Evolutionary conservation across 2,888 invertebrate genomes (phyloP).

Genomic region (Brassicogethes aeneus): DNA sequence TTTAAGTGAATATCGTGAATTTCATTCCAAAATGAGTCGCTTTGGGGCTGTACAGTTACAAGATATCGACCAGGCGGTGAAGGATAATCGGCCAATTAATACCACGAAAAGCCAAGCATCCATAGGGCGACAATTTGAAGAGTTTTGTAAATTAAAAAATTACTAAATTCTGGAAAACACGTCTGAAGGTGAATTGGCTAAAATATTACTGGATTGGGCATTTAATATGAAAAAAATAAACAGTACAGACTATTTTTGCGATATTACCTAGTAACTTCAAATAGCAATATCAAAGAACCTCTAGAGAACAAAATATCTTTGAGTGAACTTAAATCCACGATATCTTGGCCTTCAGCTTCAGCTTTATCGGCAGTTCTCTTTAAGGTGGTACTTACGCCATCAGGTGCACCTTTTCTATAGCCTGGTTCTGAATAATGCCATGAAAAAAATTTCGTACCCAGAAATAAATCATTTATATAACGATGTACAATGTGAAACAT

Average conservation of each 20-base stretch:
- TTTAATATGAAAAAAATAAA: too few species aligned
- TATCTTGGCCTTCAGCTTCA: conserved; percentile 18
- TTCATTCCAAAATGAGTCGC: too few species aligned
- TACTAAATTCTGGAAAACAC: too few species aligned
- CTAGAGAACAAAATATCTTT: conserved; percentile 16
- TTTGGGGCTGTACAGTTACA: too few species aligned
- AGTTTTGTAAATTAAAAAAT: too few species aligned
- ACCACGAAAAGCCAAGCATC: too few species aligned
- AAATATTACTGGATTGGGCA: too few species aligned
- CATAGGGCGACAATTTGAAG: too few species aligned
- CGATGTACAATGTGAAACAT: conserved; percentile 14
- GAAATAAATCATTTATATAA: conserved; percentile 9
- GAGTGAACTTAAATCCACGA: conserved; percentile 17
- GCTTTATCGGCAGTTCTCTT: conserved; percentile 28
- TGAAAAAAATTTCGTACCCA: conserved; percentile 14
- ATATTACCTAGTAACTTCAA: conserved; percentile 5
- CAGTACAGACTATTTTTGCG: conserved; percentile 4
- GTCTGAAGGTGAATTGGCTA: too few species aligned
- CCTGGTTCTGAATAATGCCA: conserved; percentile 34
- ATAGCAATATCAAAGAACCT: conserved; percentile 8
- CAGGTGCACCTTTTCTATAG: conserved; percentile 32
- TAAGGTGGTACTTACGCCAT: conserved; percentile 31
- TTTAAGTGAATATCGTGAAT: too few species aligned
- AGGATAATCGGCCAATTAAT: too few species aligned
- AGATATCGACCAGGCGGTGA: too few species aligned